phyloP scores from a whole-genome alignment of 2,113 vertebrate species.

The Poeciliopsis prolifica region DNA sequence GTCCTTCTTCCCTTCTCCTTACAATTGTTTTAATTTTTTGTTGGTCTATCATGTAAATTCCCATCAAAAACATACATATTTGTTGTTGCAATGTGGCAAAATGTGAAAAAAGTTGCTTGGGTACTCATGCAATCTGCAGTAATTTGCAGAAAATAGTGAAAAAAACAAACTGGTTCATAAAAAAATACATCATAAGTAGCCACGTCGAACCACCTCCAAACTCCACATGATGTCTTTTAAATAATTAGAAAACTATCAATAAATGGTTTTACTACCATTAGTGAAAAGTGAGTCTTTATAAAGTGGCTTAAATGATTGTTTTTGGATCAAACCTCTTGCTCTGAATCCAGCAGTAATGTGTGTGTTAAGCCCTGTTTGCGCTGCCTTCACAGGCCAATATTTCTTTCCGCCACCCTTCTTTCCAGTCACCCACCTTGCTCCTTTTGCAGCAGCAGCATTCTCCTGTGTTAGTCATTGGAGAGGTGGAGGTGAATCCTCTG shows the following conservation, averaged over 20 bases:
- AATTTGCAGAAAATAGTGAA: background rate
- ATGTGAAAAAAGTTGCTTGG: background rate
- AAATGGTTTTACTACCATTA: constrained; percentile 1
- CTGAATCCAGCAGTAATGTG: constrained; percentile 27
- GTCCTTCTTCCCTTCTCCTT: too few species aligned
- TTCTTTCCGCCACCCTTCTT: background rate
- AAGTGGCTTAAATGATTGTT: constrained; percentile 38
- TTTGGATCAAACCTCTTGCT: constrained; percentile 40
- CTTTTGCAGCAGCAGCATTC: constrained; percentile 47
- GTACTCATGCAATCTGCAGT: background rate
- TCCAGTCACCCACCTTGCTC: constrained; percentile 17
- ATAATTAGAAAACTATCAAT: constrained; percentile 17
- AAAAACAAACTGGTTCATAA: background rate
- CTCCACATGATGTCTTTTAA: background rate
- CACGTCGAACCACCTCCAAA: constrained; percentile 1
- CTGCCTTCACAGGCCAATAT: background rate
- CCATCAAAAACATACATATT: too few species aligned
- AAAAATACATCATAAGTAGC: background rate
- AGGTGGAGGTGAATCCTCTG: constrained; percentile 64
- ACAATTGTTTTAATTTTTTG: too few species aligned
- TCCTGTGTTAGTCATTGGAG: constrained; percentile 42
- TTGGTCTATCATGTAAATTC: too few species aligned
- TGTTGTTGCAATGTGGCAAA: too few species aligned
- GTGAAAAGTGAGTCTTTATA: background rate
- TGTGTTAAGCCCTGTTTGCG: constrained; percentile 6